phyloP scores from a whole-genome alignment of 1,140 invertebrate genomes.

The Trachymyrmex septentrionalis region DNA sequence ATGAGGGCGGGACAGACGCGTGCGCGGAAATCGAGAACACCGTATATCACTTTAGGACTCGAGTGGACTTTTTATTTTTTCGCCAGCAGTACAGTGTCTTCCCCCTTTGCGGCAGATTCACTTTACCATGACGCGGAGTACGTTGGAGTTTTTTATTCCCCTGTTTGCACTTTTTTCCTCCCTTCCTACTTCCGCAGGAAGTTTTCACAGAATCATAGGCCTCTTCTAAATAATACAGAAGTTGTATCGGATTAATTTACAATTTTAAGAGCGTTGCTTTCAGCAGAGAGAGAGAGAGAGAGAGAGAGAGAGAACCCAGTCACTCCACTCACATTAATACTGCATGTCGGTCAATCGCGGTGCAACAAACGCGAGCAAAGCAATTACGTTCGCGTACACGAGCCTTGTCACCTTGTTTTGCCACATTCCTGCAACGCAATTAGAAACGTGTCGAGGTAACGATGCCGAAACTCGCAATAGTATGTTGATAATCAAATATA shows the following conservation, averaged over 20 bases:
- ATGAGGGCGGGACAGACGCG: slow-evolving; percentile 74
- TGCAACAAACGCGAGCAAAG: slow-evolving; percentile 14
- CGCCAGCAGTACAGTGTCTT: slow-evolving; percentile 40
- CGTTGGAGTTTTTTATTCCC: slow-evolving; percentile 48
- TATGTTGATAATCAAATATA: slow-evolving; percentile 48
- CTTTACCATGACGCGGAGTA: slow-evolving; percentile 61
- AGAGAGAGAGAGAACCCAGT: too few relatives aligned
- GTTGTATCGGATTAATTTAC: not conserved
- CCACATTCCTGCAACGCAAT: slow-evolving; percentile 42
- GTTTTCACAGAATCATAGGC: not conserved
- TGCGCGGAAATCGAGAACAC: slow-evolving; percentile 67
- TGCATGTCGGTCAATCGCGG: slow-evolving; percentile 7
- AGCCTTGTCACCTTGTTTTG: slow-evolving; percentile 30
- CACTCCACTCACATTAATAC: slow-evolving; percentile 10
- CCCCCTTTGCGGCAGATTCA: slow-evolving; percentile 24
- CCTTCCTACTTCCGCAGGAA: not conserved
- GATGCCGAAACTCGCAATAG: slow-evolving; percentile 46
- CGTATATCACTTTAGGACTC: slow-evolving; percentile 79
- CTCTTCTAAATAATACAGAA: not conserved
- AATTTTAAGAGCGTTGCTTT: not conserved
- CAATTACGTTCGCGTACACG: slow-evolving; percentile 15
- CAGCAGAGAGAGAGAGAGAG: too few relatives aligned
- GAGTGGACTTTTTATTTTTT: slow-evolving; percentile 80
- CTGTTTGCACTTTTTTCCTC: slow-evolving; percentile 13
- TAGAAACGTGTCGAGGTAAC: slow-evolving; percentile 40